Conservation (phyloP, 2,797 vertebrate genomes). For the Hipposideros larvatus region DNA sequence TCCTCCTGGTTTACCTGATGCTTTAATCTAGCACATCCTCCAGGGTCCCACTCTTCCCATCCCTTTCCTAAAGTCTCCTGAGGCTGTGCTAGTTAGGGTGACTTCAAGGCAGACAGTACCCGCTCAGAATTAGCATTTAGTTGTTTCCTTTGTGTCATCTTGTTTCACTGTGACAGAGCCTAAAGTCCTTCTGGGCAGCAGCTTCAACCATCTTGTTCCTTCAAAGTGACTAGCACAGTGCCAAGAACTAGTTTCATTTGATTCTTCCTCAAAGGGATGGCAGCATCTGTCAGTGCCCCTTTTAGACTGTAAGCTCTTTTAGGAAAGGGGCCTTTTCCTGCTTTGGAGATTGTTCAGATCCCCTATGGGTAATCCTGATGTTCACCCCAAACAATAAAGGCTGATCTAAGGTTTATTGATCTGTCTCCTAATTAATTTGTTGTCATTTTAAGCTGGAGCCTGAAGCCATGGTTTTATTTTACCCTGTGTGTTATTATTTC, state of each 20-base stretch:
- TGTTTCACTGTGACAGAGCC: rapidly evolving
- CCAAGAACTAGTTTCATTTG: background rate
- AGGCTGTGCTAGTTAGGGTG: rapidly evolving
- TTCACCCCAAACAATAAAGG: background rate
- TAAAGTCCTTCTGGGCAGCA: background rate
- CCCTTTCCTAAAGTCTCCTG: background rate
- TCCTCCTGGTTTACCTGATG: rapidly evolving
- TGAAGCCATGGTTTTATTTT: background rate
- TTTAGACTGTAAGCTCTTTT: background rate
- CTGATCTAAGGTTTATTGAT: background rate
- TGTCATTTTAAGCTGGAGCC: background rate
- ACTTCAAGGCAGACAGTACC: rapidly evolving
- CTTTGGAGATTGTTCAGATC: background rate
- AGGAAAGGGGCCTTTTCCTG: too few species aligned
- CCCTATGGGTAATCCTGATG: background rate
- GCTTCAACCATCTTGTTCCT: background rate
- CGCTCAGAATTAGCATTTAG: background rate
- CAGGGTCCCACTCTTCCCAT: too few species aligned
- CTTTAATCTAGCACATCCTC: background rate
- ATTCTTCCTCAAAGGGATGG: background rate
- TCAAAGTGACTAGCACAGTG: background rate
- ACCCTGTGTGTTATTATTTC: background rate
- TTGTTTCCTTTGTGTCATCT: background rate
- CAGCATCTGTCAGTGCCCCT: background rate
- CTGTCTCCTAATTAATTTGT: background rate